Base-by-base conservation (phyloP, 92 coral and sea anemone species). In the Palythoa heliodiscus region DNA sequence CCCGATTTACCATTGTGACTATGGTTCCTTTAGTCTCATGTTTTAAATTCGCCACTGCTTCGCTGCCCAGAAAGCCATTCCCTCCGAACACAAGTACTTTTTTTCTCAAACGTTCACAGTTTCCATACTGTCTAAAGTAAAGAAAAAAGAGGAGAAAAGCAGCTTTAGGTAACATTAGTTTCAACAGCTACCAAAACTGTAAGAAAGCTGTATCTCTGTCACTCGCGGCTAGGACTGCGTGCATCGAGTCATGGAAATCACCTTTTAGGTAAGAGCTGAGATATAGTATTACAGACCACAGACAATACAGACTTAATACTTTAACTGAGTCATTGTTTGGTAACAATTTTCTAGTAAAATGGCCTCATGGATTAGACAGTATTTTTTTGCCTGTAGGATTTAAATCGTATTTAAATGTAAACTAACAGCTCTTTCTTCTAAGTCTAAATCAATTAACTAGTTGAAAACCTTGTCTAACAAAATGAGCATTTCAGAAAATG, bases 1-100 rank as follows among this genome's bases (percentile, higher is more conserved):
- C 84, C 57, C 84, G 50, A n/a, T 80, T 80, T 11, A 80, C 73
- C 40, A 80, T 80, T 25, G 84, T 80, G 43, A 80, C 84, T 4
- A 64, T 7, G 20, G 58, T 63, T 64, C 84, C 84, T 52, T 22
- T 80, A 9, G 58, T 37, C 84, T 80, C 84, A 24, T 80, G 84
- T 24, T 80, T 80, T 48, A 80, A 40, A 63, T 80, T 64, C 12
- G 73, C 73, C 38, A 80, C 84, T 7, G 74, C 73, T 66, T 80
- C 84, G 73, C 84, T 80, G n/a, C 84, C 84, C 19, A 80, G 20
- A 64, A 80, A 66, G 5, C 84, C 84, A 24, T 80, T 80, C 22
- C 84, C 84, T 22, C 84, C 84, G 20, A 80, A 80, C 43, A 80
- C 84, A 22, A 80, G 73, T 3, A 63, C 84, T 25, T n/a, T 16